phyloP scores from a whole-genome alignment of 2,888 invertebrate species.

The Opisthograptis luteolata region DNA sequence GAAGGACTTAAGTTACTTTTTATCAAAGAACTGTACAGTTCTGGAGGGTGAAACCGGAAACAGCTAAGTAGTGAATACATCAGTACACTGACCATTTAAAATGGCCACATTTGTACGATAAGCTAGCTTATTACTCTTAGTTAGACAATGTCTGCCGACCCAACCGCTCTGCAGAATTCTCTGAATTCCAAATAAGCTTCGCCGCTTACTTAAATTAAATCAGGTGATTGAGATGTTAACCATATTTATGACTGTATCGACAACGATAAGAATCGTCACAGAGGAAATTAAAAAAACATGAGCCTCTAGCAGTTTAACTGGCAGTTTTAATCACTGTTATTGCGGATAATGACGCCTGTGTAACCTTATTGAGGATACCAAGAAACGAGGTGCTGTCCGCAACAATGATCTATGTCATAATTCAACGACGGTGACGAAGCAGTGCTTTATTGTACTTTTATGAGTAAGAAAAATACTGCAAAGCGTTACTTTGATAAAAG shows the following conservation, averaged over 20 bases:
- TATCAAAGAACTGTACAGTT: no score
- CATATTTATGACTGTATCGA: slow-evolving; percentile 17
- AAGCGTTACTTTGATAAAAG: not conserved
- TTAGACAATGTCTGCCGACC: slow-evolving; percentile 45
- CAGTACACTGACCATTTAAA: not conserved
- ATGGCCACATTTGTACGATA: slow-evolving; percentile 40
- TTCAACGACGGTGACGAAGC: not conserved
- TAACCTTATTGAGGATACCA: slow-evolving; percentile 5
- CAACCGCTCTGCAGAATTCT: slow-evolving; percentile 37
- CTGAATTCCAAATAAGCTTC: slow-evolving; percentile 43
- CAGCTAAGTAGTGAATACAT: no score
- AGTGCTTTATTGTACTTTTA: not conserved
- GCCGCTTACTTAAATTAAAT: slow-evolving; percentile 40
- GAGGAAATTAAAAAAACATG: slow-evolving; percentile 22
- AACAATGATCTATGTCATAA: slow-evolving; percentile 22
- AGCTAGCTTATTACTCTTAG: slow-evolving; percentile 35
- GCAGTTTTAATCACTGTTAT: slow-evolving; percentile 9
- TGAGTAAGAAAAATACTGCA: not conserved
- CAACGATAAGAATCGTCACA: slow-evolving; percentile 2
- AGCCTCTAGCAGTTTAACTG: slow-evolving; percentile 13
- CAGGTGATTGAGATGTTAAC: slow-evolving; percentile 32
- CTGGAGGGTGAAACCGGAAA: no score
- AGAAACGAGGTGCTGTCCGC: slow-evolving; percentile 1
- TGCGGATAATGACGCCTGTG: slow-evolving; percentile 11
- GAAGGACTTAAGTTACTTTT: no score